Conservation (phyloP, 2,113 vertebrate genomes). For the Grantiella picta region DNA sequence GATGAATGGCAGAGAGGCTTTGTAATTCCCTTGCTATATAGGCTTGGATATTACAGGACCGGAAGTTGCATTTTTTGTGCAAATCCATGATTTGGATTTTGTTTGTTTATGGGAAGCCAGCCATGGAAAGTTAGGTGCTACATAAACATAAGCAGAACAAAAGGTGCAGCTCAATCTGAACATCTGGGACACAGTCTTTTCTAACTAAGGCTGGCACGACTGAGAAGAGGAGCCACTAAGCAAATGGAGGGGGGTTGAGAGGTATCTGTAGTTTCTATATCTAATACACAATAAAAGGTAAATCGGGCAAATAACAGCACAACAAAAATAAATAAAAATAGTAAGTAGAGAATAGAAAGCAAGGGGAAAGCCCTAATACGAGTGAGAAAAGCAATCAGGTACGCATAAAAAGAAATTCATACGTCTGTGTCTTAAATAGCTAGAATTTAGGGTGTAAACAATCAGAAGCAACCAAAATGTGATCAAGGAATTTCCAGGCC, state of each 20-base stretch:
- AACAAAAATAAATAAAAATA: not conserved
- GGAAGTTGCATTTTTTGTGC: not conserved
- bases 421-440: not conserved
- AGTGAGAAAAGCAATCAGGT: not conserved
- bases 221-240: not conserved
- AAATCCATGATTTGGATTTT: not conserved
- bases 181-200: not conserved
- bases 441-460: not conserved
- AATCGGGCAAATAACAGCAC: not conserved
- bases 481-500: not conserved
- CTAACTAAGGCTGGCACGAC: not conserved
- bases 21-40: not conserved
- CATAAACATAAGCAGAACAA: not conserved
- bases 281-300: not conserved
- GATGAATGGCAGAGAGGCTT: not conserved
- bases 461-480: not conserved
- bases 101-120: not conserved
- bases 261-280: not conserved
- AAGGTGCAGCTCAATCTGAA: not conserved
- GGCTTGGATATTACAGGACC: not conserved
- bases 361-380: not conserved
- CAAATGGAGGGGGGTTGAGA: not conserved
- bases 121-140: not conserved
- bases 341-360: not conserved
- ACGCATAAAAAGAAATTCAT: not conserved